phyloP scores from a whole-genome alignment of 2,888 invertebrate genomes.

The Girardia tigrina region DNA sequence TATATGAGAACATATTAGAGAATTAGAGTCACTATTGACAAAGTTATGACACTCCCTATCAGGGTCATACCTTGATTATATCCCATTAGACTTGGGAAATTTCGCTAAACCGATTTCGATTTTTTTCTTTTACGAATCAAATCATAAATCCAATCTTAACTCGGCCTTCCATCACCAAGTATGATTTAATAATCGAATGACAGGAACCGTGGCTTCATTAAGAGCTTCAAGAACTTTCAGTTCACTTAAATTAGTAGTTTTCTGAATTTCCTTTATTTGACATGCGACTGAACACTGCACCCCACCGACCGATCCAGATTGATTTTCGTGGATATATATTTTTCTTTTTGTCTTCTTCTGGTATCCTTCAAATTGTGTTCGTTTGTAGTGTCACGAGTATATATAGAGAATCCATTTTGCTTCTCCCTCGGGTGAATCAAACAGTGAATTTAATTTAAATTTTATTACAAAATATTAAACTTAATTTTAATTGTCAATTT shows the following conservation, averaged over 20 bases:
- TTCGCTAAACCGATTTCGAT: background rate
- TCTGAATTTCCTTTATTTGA: background rate
- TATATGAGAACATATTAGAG: too few relatives aligned
- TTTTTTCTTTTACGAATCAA: too few relatives aligned
- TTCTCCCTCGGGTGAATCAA: too few relatives aligned
- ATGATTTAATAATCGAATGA: conserved; percentile 66
- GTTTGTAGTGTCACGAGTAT: too few relatives aligned
- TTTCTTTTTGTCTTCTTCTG: too few relatives aligned
- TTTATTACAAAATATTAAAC: too few relatives aligned
- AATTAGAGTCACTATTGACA: background rate
- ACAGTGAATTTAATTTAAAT: too few relatives aligned
- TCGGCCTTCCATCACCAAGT: conserved; percentile 17
- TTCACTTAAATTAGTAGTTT: background rate
- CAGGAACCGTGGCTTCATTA: conserved; percentile 63
- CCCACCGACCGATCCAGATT: background rate
- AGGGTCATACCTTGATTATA: background rate
- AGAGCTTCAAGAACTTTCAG: background rate
- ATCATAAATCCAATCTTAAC: background rate
- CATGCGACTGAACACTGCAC: background rate
- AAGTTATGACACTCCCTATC: background rate
- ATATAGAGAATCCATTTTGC: too few relatives aligned
- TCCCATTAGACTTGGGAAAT: background rate
- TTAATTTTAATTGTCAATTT: too few relatives aligned
- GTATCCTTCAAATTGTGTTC: too few relatives aligned
- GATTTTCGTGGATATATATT: too few relatives aligned